phyloP scores from a whole-genome alignment of 1,140 invertebrate species.

The Maniola jurtina region DNA sequence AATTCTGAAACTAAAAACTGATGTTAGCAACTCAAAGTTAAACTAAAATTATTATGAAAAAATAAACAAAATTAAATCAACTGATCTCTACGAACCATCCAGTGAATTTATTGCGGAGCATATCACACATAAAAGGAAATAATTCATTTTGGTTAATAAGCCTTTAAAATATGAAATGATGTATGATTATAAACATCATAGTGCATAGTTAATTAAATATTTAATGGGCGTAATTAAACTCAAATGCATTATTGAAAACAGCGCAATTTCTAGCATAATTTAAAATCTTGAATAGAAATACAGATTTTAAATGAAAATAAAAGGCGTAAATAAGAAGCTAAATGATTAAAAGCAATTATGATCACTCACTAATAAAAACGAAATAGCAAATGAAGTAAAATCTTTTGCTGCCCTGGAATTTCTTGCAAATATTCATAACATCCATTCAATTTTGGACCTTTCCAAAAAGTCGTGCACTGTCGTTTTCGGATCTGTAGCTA shows the following conservation, averaged over 20 bases:
- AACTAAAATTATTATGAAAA: not conserved
- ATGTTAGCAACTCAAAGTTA: not conserved
- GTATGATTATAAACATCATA: constrained; percentile 17
- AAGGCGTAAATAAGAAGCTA: too few relatives aligned
- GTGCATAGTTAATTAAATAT: constrained; percentile 23
- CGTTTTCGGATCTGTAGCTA: constrained; percentile 35
- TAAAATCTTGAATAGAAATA: not conserved
- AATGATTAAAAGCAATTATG: not conserved
- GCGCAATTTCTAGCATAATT: too few relatives aligned
- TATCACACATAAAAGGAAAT: constrained; percentile 37
- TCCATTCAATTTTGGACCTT: constrained; percentile 25
- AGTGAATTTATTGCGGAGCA: constrained; percentile 35
- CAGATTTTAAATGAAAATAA: too few relatives aligned
- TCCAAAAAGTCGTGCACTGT: constrained; percentile 29
- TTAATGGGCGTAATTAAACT: constrained; percentile 10
- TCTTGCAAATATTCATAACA: constrained; percentile 15
- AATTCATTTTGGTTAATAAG: constrained; percentile 37
- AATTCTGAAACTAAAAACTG: constrained; percentile 38
- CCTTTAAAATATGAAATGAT: constrained; percentile 33
- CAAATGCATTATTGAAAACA: not conserved
- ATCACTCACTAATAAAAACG: not conserved
- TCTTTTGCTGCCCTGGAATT: not conserved
- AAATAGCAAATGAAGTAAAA: not conserved
- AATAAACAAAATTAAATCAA: constrained; percentile 1
- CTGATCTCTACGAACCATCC: constrained; percentile 36